Evolutionary conservation across 2,797 vertebrate genomes (phyloP), one percentile per base, ranked within the genome.

Genomic region (Pangasius krempfi): DNA sequence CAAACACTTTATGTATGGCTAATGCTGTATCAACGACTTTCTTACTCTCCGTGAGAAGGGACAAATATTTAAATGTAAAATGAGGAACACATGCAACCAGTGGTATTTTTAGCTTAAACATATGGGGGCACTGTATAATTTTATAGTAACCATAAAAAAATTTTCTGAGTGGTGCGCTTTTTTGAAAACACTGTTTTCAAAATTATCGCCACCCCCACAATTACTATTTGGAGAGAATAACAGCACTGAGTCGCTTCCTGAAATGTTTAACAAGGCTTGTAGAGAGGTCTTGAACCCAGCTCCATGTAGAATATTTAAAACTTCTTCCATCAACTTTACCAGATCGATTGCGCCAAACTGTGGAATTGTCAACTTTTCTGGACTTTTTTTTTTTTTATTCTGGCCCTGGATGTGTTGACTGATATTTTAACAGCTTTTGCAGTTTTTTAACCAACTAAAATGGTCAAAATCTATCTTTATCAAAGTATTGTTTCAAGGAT

Each of bases 81-180:
- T 14, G 5, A 78, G 47, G 30, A 78, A 81, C 10, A 13, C 52
- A 60, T 40, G 30, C 56, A 60, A 81, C 33, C 79, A 60, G 56
- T 40, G 56, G 27, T 62, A 82, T 60, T 81, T 60, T 60, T 82
- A 40, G 20, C 2, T 81, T 60, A 81, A 56, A 60, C 56, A 82
- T 82, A 62, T 30, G 8, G 40, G 8, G 14, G 9, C 8, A 25
- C 14, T 68, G 81, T 30, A 50, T 30, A n/a, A 5, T 50, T 30
- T 52, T 50, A 52, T 33, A 84, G 27, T 52, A 22, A 52, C 40
- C 44, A 18, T n/a, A 27, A 27, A 78, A 25, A 1, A 4, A 2
- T 20, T 5, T 50, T 64, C 25, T 5, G 7, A 64, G 37, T 3
- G 10, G 56, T 40, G 37, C 20, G 20, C n/a, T 82, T 82, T 82